Evolutionary conservation across 2,797 vertebrate genomes (phyloP).

Genomic region (Limosa lapponica): DNA sequence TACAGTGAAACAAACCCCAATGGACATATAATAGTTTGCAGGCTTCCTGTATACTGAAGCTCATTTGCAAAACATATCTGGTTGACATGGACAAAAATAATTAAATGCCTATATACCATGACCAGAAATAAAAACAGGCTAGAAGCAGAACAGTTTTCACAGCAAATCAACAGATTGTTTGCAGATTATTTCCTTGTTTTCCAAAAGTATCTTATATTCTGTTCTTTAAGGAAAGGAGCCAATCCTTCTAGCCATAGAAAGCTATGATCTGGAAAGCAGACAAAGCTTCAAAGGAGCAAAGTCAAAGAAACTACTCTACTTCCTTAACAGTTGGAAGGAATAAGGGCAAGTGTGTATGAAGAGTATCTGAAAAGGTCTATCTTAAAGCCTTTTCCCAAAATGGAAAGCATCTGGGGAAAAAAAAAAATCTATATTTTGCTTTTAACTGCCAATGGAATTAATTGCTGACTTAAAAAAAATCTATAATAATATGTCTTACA

Average conservation of each 20-base stretch:
- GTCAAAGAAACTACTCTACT: background rate
- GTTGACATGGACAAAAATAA: background rate
- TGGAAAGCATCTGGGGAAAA: background rate
- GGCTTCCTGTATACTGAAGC: background rate
- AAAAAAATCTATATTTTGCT: background rate
- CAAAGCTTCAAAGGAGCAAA: background rate
- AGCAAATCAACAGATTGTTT: background rate
- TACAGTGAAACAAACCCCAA: accelerated
- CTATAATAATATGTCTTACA: background rate
- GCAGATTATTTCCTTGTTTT: background rate
- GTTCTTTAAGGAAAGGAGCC: background rate
- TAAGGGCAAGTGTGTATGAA: background rate
- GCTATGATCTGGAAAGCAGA: background rate
- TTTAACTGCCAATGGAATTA: background rate
- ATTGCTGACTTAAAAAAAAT: background rate
- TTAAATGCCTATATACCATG: background rate
- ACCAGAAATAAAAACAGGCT: background rate
- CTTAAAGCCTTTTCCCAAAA: background rate
- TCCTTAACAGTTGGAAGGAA: background rate
- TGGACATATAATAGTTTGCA: background rate
- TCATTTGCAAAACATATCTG: background rate
- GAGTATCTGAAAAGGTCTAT: background rate
- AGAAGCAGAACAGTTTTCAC: background rate
- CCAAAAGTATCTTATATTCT: background rate
- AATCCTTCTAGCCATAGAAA: background rate